phyloP scores from a whole-genome alignment of 2,113 vertebrate genomes.

The Malurus elegans region DNA sequence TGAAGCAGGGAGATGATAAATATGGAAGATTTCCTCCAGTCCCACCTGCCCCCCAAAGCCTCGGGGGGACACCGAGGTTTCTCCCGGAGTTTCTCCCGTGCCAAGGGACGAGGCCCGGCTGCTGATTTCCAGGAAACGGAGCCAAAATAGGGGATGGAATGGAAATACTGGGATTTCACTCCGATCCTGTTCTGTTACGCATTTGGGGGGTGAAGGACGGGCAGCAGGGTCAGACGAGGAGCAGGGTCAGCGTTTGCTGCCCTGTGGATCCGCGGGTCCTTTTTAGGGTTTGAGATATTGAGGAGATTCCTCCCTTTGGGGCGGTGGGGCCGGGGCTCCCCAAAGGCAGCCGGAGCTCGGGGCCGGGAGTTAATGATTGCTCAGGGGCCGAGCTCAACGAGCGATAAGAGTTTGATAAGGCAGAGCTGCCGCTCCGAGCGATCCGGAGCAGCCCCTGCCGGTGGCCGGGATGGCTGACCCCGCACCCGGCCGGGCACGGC shows the following conservation, averaged over 20 bases:
- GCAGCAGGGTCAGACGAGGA: not conserved
- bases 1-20: not conserved
- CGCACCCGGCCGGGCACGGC: fast-evolving
- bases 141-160: fast-evolving
- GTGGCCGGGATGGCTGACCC: not conserved
- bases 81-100: not conserved
- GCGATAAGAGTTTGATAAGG: not conserved
- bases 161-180: not conserved
- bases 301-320: not conserved
- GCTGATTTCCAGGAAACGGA: fast-evolving
- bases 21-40: not conserved
- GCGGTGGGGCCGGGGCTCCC: no score
- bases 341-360: not conserved
- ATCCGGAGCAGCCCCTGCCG: not conserved
- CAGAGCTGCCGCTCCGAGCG: not conserved
- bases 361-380: conserved; percentile 44
- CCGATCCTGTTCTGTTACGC: fast-evolving
- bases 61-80: fast-evolving
- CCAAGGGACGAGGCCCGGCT: fast-evolving
- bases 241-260: not conserved
- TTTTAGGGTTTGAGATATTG: not conserved
- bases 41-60: not conserved
- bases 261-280: fast-evolving
- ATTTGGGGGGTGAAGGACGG: fast-evolving
- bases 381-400: not conserved